Evolutionary conservation across 2,888 invertebrate species (phyloP).

Genomic region (Ommatoiulus sabulosus): DNA sequence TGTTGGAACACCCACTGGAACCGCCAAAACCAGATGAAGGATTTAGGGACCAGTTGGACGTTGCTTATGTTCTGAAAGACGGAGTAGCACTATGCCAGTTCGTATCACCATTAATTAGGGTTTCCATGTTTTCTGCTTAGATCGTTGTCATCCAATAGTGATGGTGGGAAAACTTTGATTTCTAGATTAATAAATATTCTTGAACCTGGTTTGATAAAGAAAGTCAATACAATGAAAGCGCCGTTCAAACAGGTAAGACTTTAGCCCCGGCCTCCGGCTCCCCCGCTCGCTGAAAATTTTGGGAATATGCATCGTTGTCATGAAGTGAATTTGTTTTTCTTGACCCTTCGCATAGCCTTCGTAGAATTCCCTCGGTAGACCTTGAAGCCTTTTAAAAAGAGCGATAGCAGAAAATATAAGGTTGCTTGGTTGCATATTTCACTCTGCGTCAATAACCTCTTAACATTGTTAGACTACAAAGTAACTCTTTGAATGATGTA

Average conservation of each 20-base stretch:
- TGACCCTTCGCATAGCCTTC: not conserved
- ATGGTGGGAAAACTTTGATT: slow-evolving; percentile 50
- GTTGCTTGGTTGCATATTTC: slow-evolving; percentile 37
- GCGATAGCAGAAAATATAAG: not conserved
- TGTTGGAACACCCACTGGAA: slow-evolving; percentile 65
- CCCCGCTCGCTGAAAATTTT: not conserved
- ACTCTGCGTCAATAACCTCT: slow-evolving; percentile 23
- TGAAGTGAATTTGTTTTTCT: not conserved
- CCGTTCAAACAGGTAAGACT: slow-evolving; percentile 67
- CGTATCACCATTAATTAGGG: slow-evolving; percentile 61
- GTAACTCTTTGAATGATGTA: slow-evolving; percentile 8
- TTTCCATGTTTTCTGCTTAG: not conserved
- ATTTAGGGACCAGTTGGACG: slow-evolving; percentile 67
- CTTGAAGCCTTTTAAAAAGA: not conserved
- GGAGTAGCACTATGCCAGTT: slow-evolving; percentile 70
- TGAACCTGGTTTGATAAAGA: slow-evolving; percentile 66
- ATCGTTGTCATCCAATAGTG: not conserved
- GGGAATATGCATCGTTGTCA: too few relatives aligned
- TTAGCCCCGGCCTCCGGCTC: not conserved
- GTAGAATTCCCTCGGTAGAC: slow-evolving; percentile 7
- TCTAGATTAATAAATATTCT: slow-evolving; percentile 67
- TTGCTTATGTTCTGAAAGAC: slow-evolving; percentile 69
- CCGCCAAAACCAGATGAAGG: slow-evolving; percentile 64
- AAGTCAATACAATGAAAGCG: slow-evolving; percentile 66
- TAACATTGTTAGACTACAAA: slow-evolving; percentile 3